These are phyloP conservation scores for Sternotherus odoratus DNA, from an alignment of 2,797 vertebrate species.

Conservation along the genomic window DNA sequence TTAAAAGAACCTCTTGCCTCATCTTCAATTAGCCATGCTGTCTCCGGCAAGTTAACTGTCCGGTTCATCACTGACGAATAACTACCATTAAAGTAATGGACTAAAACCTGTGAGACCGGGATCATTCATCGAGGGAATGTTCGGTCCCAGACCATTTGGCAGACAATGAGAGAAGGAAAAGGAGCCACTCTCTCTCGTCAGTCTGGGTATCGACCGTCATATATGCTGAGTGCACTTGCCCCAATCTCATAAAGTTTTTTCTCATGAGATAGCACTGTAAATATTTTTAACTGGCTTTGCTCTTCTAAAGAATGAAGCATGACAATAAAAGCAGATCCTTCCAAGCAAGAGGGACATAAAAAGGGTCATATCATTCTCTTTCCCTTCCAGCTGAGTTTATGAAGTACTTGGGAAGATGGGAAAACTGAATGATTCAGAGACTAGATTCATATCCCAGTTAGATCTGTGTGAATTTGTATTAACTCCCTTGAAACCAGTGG, in stretches of 20 bases:
- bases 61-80: constrained; percentile 62
- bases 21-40: constrained; percentile 54
- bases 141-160: constrained; percentile 31
- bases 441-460: background rate
- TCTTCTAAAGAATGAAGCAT: background rate
- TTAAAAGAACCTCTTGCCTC: constrained; percentile 58
- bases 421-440: background rate
- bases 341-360: background rate
- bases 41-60: constrained; percentile 38
- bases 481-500: background rate
- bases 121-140: background rate
- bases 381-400: background rate
- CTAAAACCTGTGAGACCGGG: constrained; percentile 22
- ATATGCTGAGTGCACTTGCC: background rate
- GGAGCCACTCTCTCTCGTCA: background rate
- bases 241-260: background rate
- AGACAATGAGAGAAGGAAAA: background rate
- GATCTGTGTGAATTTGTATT: background rate
- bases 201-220: fast-evolving
- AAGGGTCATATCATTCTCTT: background rate
- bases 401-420: background rate
- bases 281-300: background rate
- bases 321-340: background rate
- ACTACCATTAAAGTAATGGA: constrained; percentile 56
- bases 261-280: background rate